Evolutionary conservation across 2,888 invertebrate species (phyloP).

Genomic region (Scelioninae gen. 2): DNA sequence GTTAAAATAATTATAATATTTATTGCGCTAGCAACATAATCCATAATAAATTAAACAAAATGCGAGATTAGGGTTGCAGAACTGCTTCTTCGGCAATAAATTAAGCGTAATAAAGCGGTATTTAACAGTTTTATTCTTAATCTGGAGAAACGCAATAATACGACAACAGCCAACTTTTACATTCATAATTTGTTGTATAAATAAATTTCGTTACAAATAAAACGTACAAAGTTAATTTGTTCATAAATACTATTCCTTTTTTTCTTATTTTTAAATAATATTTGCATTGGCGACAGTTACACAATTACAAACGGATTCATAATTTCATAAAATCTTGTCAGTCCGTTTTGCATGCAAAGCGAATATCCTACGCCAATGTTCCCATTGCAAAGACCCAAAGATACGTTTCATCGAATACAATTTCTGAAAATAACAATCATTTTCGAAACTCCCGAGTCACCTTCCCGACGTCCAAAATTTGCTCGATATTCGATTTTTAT

Average conservation of each 20-base stretch:
- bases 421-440: too few relatives aligned
- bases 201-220: conserved; percentile 6
- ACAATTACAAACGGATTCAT: too few relatives aligned
- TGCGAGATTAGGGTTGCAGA: conserved; percentile 10
- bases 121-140: conserved; percentile 19
- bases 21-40: conserved; percentile 18
- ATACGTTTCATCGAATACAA: too few relatives aligned
- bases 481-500: background rate
- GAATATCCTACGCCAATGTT: too few relatives aligned
- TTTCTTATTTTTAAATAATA: too few relatives aligned
- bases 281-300: too few relatives aligned
- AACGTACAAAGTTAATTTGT: too few relatives aligned
- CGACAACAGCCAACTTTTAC: background rate
- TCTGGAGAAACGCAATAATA: conserved; percentile 1
- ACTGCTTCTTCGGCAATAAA: conserved; percentile 20
- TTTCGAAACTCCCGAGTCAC: too few relatives aligned
- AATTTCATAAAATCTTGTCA: too few relatives aligned
- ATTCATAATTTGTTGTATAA: background rate
- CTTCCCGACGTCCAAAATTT: background rate
- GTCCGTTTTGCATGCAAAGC: too few relatives aligned
- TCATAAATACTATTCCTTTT: too few relatives aligned
- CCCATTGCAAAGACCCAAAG: too few relatives aligned
- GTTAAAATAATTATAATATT: conserved; percentile 20
- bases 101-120: conserved; percentile 21
- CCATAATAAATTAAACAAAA: conserved; percentile 9